Percentiles rank a stretch among this genome's conserved stretches.
These are phyloP conservation scores for Eilema griseolum DNA, from an alignment of 2,888 invertebrate genomes.

Conservation along the genomic window DNA sequence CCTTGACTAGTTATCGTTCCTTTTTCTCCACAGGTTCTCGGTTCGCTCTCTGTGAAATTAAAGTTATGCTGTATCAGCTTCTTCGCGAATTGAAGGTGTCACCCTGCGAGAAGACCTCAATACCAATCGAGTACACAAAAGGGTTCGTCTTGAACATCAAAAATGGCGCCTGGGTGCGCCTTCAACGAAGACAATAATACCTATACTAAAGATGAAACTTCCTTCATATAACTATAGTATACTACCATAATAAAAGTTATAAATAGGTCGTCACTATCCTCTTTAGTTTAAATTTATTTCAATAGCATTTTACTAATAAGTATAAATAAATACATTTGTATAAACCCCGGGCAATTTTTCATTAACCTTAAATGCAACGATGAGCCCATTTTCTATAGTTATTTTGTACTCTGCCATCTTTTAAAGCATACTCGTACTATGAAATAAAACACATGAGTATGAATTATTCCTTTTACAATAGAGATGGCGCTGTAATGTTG, in stretches of 20 bases:
- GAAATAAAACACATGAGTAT: background rate
- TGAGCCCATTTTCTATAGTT: no score
- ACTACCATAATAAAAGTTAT: no score
- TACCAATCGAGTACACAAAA: conserved; percentile 31
- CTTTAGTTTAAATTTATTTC: no score
- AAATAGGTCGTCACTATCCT: no score
- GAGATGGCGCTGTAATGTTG: conserved; percentile 9
- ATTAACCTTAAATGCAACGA: no score
- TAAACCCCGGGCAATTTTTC: no score
- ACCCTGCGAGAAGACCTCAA: conserved; percentile 57
- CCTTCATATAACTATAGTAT: no score
- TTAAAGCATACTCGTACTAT: background rate
- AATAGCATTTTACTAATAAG: no score
- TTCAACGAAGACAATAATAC: conserved; percentile 4
- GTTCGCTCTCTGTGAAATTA: conserved; percentile 66
- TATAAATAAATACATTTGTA: no score
- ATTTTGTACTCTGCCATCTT: background rate
- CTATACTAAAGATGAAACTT: background rate
- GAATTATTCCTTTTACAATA: background rate
- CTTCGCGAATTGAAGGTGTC: conserved; percentile 59
- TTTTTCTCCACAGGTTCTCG: conserved; percentile 56
- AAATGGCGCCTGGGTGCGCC: conserved; percentile 14
- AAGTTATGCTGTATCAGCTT: conserved; percentile 62
- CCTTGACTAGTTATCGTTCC: background rate
- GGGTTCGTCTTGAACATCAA: conserved; percentile 8